These are phyloP conservation scores for Cyanistes caeruleus DNA, from an alignment of 2,113 vertebrate genomes.

Conservation along the genomic window DNA sequence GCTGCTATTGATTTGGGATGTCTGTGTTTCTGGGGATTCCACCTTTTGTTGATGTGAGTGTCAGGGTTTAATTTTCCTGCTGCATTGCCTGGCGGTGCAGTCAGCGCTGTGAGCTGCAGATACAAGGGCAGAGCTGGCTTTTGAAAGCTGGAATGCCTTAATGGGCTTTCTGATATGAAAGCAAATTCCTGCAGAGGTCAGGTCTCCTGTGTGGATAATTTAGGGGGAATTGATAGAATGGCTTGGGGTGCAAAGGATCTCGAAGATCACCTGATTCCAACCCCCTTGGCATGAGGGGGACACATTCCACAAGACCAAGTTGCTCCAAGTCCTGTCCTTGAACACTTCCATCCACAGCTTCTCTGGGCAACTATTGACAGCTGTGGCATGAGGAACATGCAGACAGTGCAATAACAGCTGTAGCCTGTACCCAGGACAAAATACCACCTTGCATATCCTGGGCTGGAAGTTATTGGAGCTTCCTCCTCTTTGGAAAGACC, in stretches of 20 bases:
- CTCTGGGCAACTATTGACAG: neutral
- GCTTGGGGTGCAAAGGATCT: neutral
- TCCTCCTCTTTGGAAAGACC: neutral
- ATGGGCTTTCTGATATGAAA: neutral
- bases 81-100: neutral
- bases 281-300: neutral
- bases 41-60: neutral
- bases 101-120: neutral
- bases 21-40: neutral
- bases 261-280: neutral
- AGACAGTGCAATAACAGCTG: neutral
- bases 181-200: neutral
- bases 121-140: neutral
- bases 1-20: neutral
- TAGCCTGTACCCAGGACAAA: neutral
- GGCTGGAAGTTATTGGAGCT: neutral
- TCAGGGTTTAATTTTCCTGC: neutral
- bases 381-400: neutral
- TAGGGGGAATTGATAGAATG: neutral
- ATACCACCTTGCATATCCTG: neutral
- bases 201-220: neutral
- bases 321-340: neutral
- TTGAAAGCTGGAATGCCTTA: neutral
- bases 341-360: neutral
- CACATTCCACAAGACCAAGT: neutral